Evolutionary conservation across 2,797 vertebrate genomes (phyloP), one percentile per base, ranked within the genome.

Genomic region (Channa striata): DNA sequence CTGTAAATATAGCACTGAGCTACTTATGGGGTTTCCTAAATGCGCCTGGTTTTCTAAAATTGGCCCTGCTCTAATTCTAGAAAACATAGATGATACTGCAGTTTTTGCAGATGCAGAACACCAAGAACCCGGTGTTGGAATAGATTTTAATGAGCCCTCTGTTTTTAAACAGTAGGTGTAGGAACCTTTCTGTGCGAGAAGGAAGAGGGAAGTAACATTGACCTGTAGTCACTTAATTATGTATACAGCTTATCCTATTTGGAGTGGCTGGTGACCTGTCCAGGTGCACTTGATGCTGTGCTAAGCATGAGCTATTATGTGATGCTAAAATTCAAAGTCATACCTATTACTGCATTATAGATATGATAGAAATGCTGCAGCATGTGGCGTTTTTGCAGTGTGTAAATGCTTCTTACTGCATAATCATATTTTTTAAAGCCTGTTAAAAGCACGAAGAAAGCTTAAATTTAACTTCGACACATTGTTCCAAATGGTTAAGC

Each of bases 21-120:
- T n/a, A 37, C 33, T 71, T 78, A 71, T 83, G 57, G 73, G 20
- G 9, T 68, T 58, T 37, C 42, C 20, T 61, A 49, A 59, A 61
- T 17, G 12, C 21, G 47, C 7, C 23, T 30, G 13, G 14, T 13
- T 14, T 43, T 47, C 21, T 62, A 50, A 60, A 62, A 14, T 14
- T 30, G 44, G 6, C 20, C 37, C 39, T n/a, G 52, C 59, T 57
- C 20, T 68, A 71, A 70, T 40, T 65, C 21, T 21, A 65, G 53
- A 21, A 74, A 62, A 72, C 54, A 23, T 33, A 23, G 48, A 63
- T 53, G 36, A 48, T 50, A 2, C 17, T 47, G 21, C 74, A 76
- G 33, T 44, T 62, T 50, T 67, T 68, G 37, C 57, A 63, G 36
- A 30, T 30, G 25, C 6, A 30, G 25, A 30, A 12, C 49, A 20